Conservation (phyloP, 2,797 vertebrate genomes). For the Luscinia megarhynchos region DNA sequence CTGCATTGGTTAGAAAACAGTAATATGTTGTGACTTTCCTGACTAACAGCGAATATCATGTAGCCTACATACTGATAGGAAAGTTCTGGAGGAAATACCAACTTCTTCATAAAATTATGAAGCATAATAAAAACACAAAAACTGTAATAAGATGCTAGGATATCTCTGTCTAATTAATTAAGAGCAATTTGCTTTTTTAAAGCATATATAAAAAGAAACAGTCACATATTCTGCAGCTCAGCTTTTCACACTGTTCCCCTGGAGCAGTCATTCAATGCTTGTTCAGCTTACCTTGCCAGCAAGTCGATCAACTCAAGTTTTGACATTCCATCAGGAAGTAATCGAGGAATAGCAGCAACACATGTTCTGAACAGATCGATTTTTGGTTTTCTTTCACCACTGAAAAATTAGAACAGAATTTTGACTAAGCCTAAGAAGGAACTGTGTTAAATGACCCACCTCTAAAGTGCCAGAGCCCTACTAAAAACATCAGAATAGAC, state of each 20-base stretch:
- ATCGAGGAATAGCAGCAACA: slow-evolving; percentile 95
- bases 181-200: not conserved
- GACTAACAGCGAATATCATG: not conserved
- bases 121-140: not conserved
- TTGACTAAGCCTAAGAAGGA: not conserved
- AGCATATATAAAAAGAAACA: not conserved
- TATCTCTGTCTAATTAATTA: not conserved
- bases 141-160: not conserved
- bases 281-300: slow-evolving; percentile 86
- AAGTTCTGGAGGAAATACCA: not conserved
- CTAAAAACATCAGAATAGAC: not conserved
- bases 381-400: slow-evolving; percentile 98
- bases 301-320: slow-evolving; percentile 97
- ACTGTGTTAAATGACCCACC: not conserved
- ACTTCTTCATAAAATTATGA: not conserved
- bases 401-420: slow-evolving; percentile 73
- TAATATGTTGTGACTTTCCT: not conserved
- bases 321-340: slow-evolving; percentile 98
- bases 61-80: not conserved
- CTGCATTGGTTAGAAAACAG: not conserved
- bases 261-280: not conserved
- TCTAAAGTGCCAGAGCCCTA: not conserved
- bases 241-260: not conserved
- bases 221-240: not conserved
- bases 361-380: slow-evolving; percentile 98